A percentile compares a stretch with the other conserved stretches of the same genome.
Evolutionary conservation across 2,113 vertebrate genomes (phyloP).

Genomic region (Sceloporus tristichus): DNA sequence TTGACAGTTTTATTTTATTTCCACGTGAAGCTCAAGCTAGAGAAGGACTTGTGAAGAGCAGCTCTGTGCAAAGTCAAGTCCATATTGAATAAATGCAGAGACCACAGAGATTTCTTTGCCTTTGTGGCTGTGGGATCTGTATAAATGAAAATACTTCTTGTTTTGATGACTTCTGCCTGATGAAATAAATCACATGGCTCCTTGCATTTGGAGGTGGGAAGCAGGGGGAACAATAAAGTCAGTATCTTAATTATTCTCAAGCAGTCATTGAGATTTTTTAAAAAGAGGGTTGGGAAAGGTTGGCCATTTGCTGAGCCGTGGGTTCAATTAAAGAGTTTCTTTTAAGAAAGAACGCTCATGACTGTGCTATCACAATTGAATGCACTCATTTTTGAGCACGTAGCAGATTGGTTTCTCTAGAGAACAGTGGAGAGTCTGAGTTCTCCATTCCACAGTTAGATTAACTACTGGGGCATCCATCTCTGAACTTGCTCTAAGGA

Average conservation of each 20-base stretch:
- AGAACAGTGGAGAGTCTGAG: constrained; percentile 23
- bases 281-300: constrained; percentile 15
- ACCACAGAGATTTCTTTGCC: not conserved
- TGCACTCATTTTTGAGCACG: constrained; percentile 13
- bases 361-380: not conserved
- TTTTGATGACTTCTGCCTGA: not conserved
- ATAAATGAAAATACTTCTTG: not conserved
- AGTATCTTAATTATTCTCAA: constrained; percentile 29
- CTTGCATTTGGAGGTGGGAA: not conserved
- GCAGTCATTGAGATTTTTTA: not conserved
- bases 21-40: not conserved
- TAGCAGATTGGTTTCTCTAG: not conserved
- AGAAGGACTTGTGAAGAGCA: not conserved
- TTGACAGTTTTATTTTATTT: not conserved
- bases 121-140: not conserved
- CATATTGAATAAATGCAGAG: not conserved
- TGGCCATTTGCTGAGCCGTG: constrained; percentile 37
- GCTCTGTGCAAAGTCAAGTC: not conserved
- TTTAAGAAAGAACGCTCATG: not conserved
- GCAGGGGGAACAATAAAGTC: not conserved
- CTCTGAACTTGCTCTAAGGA: constrained; percentile 23
- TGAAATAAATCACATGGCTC: not conserved
- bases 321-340: constrained; percentile 34
- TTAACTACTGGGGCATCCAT: constrained; percentile 22
- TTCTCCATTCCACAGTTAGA: constrained; percentile 48